Percentiles rank a stretch among this genome's conserved stretches.
These are phyloP conservation scores for Antigone vipio DNA, from an alignment of 2,113 vertebrate genomes.

Conservation along the genomic window DNA sequence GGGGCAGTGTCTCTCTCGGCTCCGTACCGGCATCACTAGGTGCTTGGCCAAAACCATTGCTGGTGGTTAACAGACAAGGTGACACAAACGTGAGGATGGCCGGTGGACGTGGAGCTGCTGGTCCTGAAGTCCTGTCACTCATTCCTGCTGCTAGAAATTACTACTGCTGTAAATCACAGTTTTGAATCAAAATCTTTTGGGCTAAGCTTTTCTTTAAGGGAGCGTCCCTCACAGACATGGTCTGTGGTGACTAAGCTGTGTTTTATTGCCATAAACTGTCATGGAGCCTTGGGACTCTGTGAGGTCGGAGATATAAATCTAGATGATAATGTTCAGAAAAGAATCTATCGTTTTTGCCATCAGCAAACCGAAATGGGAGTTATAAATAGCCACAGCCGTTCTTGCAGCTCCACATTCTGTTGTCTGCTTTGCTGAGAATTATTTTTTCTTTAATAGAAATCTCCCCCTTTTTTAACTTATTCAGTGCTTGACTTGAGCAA, in stretches of 20 bases:
- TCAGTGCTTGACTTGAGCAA: neutral
- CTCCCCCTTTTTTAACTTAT: neutral
- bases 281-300: neutral
- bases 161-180: no score
- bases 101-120: neutral
- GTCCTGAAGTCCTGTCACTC: neutral
- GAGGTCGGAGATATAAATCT: neutral
- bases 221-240: neutral
- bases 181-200: neutral
- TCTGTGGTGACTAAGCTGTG: neutral
- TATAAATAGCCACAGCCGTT: neutral
- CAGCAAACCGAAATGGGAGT: neutral
- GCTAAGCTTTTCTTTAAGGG: neutral
- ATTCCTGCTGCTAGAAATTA: neutral
- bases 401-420: neutral
- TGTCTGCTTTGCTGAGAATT: neutral
- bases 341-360: neutral
- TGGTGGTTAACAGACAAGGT: neutral
- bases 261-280: neutral
- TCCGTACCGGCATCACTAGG: accelerated
- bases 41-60: neutral
- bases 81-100: neutral
- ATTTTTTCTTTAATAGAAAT: neutral
- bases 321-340: neutral
- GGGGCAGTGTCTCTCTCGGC: neutral